These are phyloP conservation scores for Ahaetulla prasina DNA, from an alignment of 2,113 vertebrate genomes.

Conservation along the genomic window DNA sequence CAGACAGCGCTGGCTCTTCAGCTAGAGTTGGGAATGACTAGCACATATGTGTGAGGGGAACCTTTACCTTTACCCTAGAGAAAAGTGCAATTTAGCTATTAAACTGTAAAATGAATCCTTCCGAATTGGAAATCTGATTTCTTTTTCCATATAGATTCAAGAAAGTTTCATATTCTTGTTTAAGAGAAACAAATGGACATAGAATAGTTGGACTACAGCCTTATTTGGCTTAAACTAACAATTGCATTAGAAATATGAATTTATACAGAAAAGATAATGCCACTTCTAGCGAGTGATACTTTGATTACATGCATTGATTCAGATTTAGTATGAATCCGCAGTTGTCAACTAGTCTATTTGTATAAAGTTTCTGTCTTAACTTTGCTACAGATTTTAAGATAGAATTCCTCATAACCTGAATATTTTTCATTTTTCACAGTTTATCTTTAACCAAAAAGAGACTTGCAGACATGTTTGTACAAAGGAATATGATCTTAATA, in stretches of 20 bases:
- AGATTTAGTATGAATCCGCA: not conserved
- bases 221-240: not conserved
- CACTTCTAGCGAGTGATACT: not conserved
- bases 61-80: not conserved
- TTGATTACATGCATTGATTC: not conserved
- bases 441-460: slow-evolving; percentile 80
- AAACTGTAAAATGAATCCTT: not conserved
- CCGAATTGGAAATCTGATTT: not conserved
- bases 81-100: no score
- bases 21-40: no score
- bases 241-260: not conserved
- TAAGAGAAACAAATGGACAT: not conserved
- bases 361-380: not conserved
- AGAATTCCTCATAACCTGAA: not conserved
- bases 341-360: not conserved
- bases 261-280: not conserved
- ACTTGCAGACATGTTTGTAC: slow-evolving; percentile 80
- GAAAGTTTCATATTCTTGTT: not conserved
- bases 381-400: not conserved
- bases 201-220: not conserved
- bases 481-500: slow-evolving; percentile 75
- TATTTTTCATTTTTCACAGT: slow-evolving; percentile 66
- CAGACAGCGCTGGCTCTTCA: no score
- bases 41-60: no score
- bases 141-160: not conserved